Evolutionary conservation across 2,113 vertebrate species (phyloP), one percentile per base, ranked within the genome.

Genomic region (Corvus cornix): DNA sequence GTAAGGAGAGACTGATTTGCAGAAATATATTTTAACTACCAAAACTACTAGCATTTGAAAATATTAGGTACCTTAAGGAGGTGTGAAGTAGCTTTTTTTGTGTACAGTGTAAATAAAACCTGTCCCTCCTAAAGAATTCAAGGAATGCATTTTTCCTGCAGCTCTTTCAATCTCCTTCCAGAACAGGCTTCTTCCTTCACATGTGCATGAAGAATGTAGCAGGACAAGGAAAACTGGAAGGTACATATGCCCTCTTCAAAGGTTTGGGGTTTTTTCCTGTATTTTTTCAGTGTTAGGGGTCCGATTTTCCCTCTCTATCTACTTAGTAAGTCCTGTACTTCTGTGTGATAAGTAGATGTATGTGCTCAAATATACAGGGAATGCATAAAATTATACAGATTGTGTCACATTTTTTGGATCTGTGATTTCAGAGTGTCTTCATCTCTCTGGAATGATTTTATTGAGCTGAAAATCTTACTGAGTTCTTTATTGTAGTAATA

Each of bases 201-300:
- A 12, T 49, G 4, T 2, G 5, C 3, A 4, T 35, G 19, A 28
- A 51, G n/a, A 81, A 60, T 44, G 4, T 6, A 84, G 26, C 24
- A 82, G 35, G 24, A 46, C 6, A 56, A 63, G 13, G 24, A 17
- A 72, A 62, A 75, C 3, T 35, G 23, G 30, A 59, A 84, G 13
- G 5, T 24, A 21, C 51, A 30, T n/a, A 46, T 52, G 6, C 5
- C 27, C 8, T 91, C 62, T 87, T 28, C 15, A 70, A 91, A 67
- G 4, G 4, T 2, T 39, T 59, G 37, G 10, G 5, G 0, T 4
- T n/a, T 17, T 59, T 52, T 59, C 8, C 24, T 23, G 17, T 48
- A n/a, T 48, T 80, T 60, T 19, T 83, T 83, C 41, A 21, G 6
- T 52, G 3, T 15, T 67, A 48, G 4, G 1, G 1, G 0, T 63